Conservation (phyloP, 2,113 vertebrate genomes). For the Scopus umbretta region DNA sequence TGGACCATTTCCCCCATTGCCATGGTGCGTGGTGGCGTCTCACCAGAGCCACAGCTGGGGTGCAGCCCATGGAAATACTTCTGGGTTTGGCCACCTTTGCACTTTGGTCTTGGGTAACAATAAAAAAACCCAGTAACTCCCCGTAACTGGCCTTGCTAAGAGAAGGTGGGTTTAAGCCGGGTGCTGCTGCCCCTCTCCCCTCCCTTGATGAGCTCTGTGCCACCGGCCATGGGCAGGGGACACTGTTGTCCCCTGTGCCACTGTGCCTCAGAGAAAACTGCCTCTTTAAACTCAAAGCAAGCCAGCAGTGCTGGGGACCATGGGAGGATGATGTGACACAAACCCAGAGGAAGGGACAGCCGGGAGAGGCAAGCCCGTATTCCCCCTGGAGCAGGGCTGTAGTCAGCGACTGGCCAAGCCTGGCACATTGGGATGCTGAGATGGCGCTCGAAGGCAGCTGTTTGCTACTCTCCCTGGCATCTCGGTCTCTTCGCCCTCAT, state of each 20-base stretch:
- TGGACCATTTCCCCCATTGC: fast-evolving
- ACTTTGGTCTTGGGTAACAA: background rate
- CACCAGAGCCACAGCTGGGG: background rate
- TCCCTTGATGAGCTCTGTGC: background rate
- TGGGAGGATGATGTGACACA: background rate
- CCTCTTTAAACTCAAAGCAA: background rate
- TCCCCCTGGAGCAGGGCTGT: background rate
- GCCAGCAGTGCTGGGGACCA: background rate
- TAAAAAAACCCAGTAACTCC: background rate
- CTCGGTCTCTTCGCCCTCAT: background rate
- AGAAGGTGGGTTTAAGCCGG: fast-evolving
- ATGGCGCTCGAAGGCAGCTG: fast-evolving
- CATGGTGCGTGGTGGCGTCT: background rate
- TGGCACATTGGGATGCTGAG: fast-evolving
- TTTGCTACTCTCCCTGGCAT: background rate
- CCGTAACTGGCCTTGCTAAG: fast-evolving
- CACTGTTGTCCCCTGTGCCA: background rate
- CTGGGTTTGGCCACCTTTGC: background rate
- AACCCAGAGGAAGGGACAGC: background rate
- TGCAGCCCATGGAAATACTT: background rate
- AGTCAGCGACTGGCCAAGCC: background rate
- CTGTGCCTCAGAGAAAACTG: background rate
- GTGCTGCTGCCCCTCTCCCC: background rate
- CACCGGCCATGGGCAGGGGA: background rate
- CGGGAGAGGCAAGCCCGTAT: background rate